These are phyloP conservation scores for Eolophus roseicapilla DNA, from an alignment of 2,113 vertebrate species.

Conservation along the genomic window DNA sequence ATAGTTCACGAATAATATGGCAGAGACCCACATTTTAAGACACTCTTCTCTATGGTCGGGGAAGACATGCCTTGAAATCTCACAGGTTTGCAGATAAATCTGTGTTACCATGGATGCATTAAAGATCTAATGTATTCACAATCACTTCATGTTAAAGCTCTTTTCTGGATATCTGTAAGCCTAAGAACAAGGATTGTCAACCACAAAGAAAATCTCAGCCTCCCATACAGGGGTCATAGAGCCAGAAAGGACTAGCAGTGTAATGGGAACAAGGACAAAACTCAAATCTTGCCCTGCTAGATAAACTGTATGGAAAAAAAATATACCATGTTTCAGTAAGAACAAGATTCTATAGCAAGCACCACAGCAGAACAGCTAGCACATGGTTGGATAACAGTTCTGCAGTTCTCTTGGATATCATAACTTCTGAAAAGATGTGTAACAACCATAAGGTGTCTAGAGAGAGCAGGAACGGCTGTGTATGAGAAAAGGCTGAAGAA, in stretches of 20 bases:
- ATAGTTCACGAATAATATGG: neutral
- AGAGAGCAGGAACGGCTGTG: neutral
- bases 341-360: neutral
- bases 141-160: neutral
- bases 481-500: neutral
- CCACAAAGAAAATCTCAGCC: neutral
- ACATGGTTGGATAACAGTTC: fast-evolving
- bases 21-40: neutral
- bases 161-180: neutral
- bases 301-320: neutral
- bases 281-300: neutral
- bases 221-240: fast-evolving
- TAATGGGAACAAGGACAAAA: neutral
- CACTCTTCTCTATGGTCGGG: neutral
- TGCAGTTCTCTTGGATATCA: neutral
- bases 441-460: neutral
- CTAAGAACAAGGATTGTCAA: neutral
- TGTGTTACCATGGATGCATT: neutral
- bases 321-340: neutral
- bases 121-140: neutral
- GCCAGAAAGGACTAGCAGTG: neutral
- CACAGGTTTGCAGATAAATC: neutral
- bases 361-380: neutral
- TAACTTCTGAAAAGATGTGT: neutral
- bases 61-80: neutral